phyloP scores from a whole-genome alignment of 2,113 vertebrate species.

The Oostethus manadensis region DNA sequence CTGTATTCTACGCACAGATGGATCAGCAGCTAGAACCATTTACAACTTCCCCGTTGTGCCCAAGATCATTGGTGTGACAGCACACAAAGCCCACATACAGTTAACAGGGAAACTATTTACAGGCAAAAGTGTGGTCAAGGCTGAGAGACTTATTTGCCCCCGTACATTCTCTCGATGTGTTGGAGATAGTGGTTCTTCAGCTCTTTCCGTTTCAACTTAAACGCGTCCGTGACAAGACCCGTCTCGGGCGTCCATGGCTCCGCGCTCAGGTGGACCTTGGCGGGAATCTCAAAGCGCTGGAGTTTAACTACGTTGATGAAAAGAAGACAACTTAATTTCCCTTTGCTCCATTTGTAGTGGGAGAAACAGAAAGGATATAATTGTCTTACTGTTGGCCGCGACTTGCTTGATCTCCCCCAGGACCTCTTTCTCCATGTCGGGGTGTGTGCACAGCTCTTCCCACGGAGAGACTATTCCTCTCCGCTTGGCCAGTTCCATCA shows the following conservation, averaged over 20 bases:
- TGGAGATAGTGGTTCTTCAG: slow-evolving; percentile 91
- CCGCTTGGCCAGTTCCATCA: slow-evolving; percentile 81
- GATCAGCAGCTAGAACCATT: slow-evolving; percentile 31
- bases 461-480: slow-evolving; percentile 78
- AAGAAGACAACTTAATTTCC: not conserved
- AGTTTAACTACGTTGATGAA: slow-evolving; percentile 79
- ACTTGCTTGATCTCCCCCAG: slow-evolving; percentile 85
- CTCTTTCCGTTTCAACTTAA: slow-evolving; percentile 96
- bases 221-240: slow-evolving; percentile 93
- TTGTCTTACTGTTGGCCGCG: slow-evolving; percentile 76
- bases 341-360: no score
- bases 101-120: slow-evolving; percentile 28
- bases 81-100: slow-evolving; percentile 1
- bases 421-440: slow-evolving; percentile 86
- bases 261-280: slow-evolving; percentile 88
- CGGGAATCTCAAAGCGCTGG: slow-evolving; percentile 90
- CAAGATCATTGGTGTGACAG: slow-evolving; percentile 9
- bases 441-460: slow-evolving; percentile 91
- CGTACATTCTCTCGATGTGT: slow-evolving; percentile 96
- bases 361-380: not conserved
- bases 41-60: slow-evolving; percentile 30
- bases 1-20: slow-evolving; percentile 13
- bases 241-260: slow-evolving; percentile 96
- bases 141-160: slow-evolving; percentile 77
- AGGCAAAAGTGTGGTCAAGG: slow-evolving; percentile 20